Percentiles rank a stretch among this genome's conserved stretches.
Evolutionary conservation across 2,888 invertebrate species (phyloP).

Genomic region (Napeogenes sylphis): DNA sequence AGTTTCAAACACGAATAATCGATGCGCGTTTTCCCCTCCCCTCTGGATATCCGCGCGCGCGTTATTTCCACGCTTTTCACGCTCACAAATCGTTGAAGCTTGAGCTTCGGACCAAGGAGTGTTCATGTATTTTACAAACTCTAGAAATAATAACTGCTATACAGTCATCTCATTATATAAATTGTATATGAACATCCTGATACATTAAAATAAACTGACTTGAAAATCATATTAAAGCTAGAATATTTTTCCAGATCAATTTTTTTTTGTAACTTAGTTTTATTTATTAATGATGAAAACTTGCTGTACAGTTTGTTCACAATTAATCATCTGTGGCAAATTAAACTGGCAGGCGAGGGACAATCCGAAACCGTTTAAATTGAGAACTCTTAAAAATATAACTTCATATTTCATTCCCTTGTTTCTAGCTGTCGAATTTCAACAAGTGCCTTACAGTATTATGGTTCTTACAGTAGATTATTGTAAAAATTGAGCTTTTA

Average conservation of each 20-base stretch:
- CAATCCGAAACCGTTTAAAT: constrained; percentile 46
- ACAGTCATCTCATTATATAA: too few species aligned
- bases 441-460: constrained; percentile 69
- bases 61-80: constrained; percentile 60
- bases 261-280: too few species aligned
- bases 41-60: constrained; percentile 47
- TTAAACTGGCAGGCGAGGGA: constrained; percentile 45
- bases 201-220: too few species aligned
- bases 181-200: neutral
- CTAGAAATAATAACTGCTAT: constrained; percentile 8
- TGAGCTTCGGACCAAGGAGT: constrained; percentile 27
- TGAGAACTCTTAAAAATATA: constrained; percentile 60
- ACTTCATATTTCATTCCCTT: constrained; percentile 43
- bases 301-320: too few species aligned
- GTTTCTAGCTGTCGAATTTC: constrained; percentile 58
- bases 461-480: constrained; percentile 23
- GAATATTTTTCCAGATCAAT: too few species aligned
- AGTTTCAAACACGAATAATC: constrained; percentile 67
- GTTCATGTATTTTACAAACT: constrained; percentile 23
- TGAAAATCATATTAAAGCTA: too few species aligned
- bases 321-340: constrained; percentile 25
- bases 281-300: too few species aligned
- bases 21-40: constrained; percentile 53
- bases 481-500: constrained; percentile 9
- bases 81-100: constrained; percentile 28